Percentiles rank a stretch among this genome's conserved stretches.
These are phyloP conservation scores for Dermatemys mawii DNA, from an alignment of 2,113 vertebrate genomes.

Conservation along the genomic window DNA sequence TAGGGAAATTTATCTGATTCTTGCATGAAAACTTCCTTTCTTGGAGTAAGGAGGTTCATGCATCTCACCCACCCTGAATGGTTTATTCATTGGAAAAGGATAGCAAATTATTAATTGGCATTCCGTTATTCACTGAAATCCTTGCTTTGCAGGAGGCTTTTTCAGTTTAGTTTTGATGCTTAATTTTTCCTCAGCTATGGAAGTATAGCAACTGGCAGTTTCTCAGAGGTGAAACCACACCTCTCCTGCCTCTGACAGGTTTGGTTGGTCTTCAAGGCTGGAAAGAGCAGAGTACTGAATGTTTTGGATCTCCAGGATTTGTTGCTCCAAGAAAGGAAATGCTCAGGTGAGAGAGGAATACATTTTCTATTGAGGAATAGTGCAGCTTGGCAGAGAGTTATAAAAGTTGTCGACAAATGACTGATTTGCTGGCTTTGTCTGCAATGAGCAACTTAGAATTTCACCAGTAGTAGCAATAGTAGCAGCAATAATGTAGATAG, in stretches of 20 bases:
- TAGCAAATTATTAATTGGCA: neutral
- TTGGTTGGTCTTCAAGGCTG: neutral
- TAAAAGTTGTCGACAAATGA: neutral
- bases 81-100: neutral
- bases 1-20: neutral
- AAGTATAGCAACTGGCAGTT: neutral
- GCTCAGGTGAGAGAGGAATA: neutral
- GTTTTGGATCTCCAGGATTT: neutral
- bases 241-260: neutral
- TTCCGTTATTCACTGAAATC: neutral
- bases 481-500: neutral
- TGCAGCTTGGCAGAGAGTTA: neutral
- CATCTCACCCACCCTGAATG: neutral
- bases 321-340: neutral
- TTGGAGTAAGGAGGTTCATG: neutral
- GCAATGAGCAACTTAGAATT: neutral
- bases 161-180: neutral
- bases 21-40: neutral
- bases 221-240: neutral
- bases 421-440: neutral
- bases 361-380: neutral
- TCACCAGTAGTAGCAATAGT: neutral
- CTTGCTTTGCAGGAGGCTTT: neutral
- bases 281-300: neutral
- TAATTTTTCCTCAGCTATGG: neutral